phyloP scores from a whole-genome alignment of 1,140 invertebrate genomes.

The Matsumurasca onukii region DNA sequence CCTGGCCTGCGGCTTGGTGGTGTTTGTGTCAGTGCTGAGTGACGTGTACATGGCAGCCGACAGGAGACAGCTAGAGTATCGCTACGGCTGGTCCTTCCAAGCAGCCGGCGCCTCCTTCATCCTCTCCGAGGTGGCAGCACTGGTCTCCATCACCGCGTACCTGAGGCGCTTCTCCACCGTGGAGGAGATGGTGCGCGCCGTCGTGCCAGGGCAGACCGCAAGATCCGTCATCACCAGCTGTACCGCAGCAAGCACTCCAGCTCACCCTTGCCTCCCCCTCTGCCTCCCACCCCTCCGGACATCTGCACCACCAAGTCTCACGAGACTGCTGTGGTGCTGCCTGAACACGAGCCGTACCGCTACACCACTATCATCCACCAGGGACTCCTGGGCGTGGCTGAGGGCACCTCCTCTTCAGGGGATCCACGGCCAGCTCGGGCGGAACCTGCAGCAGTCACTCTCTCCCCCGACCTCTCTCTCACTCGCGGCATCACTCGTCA shows the following conservation, averaged over 20 bases:
- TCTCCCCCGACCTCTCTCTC: neutral
- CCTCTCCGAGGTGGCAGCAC: constrained; percentile 63
- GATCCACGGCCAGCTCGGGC: constrained; percentile 23
- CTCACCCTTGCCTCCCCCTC: constrained; percentile 42
- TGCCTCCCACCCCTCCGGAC: constrained; percentile 43
- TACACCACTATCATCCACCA: constrained; percentile 29
- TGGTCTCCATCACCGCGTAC: constrained; percentile 62
- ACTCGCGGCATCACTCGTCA: neutral
- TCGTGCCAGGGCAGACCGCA: constrained; percentile 62
- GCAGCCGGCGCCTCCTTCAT: constrained; percentile 64
- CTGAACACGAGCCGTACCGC: neutral
- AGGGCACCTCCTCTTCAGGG: constrained; percentile 31
- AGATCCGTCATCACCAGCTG: constrained; percentile 44
- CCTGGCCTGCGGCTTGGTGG: constrained; percentile 60
- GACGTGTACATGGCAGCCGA: constrained; percentile 61
- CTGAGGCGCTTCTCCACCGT: constrained; percentile 61
- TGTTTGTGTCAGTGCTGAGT: constrained; percentile 62
- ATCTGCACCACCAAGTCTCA: neutral
- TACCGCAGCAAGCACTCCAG: neutral
- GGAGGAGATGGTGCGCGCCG: constrained; percentile 64
- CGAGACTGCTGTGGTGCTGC: neutral
- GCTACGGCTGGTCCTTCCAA: constrained; percentile 72
- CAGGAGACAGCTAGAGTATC: constrained; percentile 53
- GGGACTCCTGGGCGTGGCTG: constrained; percentile 27
- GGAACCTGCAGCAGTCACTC: neutral